phyloP scores from a whole-genome alignment of 2,113 vertebrate genomes.

The Trachemys scripta region DNA sequence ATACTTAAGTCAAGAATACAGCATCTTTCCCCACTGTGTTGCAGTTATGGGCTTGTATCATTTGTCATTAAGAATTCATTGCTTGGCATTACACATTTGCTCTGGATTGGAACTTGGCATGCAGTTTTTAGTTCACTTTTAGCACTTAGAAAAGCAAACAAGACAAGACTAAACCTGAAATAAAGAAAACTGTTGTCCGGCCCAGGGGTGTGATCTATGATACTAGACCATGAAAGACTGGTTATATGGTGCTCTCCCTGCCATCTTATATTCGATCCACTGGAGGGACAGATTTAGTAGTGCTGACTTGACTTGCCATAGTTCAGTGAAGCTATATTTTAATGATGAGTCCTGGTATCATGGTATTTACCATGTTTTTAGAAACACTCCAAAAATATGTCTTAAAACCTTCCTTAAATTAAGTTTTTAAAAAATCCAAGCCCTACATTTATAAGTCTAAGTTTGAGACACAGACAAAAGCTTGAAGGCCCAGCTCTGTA shows the following conservation, averaged over 20 bases:
- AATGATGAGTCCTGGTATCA: neutral
- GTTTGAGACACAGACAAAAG: neutral
- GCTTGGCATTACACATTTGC: accelerated
- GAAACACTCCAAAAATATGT: neutral
- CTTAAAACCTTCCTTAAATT: neutral
- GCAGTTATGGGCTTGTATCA: neutral
- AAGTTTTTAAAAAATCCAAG: neutral
- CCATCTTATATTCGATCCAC: neutral
- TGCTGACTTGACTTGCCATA: neutral
- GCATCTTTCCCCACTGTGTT: accelerated
- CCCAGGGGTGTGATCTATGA: neutral
- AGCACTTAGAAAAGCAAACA: neutral
- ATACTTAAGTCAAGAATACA: neutral
- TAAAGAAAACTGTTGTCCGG: neutral
- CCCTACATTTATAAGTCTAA: neutral
- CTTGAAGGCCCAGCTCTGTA: neutral
- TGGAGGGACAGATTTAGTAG: accelerated
- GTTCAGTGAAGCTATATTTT: neutral
- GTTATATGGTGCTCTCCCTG: neutral
- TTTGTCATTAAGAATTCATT: neutral
- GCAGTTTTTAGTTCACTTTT: neutral
- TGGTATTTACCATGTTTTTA: neutral
- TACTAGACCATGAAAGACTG: neutral
- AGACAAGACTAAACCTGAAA: neutral
- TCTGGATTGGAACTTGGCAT: neutral